Conservation (phyloP, 2,888 invertebrate species). For the Phlogophora meticulosa region DNA sequence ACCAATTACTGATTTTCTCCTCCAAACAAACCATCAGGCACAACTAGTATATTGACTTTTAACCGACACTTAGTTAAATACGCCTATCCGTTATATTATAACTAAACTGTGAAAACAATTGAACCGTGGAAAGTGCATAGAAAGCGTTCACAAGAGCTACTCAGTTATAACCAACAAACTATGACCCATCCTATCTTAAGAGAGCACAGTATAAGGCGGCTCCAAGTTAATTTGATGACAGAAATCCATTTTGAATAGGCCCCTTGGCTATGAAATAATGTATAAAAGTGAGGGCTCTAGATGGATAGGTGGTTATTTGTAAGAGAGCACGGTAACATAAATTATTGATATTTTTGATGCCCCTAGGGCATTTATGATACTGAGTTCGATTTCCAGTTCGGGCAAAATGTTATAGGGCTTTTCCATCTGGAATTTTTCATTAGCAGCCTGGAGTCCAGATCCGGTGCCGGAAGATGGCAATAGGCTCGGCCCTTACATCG, state of each 20-base stretch:
- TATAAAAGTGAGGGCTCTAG: neutral
- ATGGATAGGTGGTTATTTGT: neutral
- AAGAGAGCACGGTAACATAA: neutral
- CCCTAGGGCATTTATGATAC: no score
- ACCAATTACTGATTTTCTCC: slow-evolving; percentile 20
- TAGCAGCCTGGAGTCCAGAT: no score
- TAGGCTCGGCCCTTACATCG: no score
- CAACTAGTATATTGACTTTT: slow-evolving; percentile 22
- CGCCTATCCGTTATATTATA: slow-evolving; percentile 57
- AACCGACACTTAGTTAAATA: slow-evolving; percentile 33
- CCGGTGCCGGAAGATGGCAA: no score
- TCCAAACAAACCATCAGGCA: slow-evolving; percentile 3
- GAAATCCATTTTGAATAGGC: slow-evolving; percentile 9
- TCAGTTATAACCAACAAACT: slow-evolving; percentile 54
- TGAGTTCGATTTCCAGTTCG: no score
- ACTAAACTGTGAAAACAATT: slow-evolving; percentile 81
- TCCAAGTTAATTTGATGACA: slow-evolving; percentile 31
- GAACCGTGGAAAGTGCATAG: slow-evolving; percentile 87
- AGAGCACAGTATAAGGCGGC: slow-evolving; percentile 8
- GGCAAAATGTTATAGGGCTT: no score
- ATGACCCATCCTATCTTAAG: slow-evolving; percentile 56
- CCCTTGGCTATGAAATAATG: neutral
- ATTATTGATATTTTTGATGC: no score
- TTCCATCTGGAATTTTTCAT: no score
- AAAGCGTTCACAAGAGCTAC: slow-evolving; percentile 81